Evolutionary conservation across 2,113 vertebrate species (phyloP).

Genomic region (Ivindomyrus marchei): DNA sequence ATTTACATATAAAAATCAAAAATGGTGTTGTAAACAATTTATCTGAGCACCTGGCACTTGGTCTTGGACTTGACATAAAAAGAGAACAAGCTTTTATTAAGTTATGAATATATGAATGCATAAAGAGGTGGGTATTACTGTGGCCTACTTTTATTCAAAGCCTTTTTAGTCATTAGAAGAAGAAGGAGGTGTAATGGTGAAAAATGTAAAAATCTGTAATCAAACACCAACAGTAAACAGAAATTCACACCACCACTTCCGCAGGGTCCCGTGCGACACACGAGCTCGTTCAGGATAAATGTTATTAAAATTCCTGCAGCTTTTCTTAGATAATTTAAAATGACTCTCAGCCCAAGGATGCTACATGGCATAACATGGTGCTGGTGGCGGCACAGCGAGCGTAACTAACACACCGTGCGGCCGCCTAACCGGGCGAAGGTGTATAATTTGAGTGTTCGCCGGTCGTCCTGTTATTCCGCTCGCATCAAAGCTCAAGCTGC

Average conservation of each 20-base stretch:
- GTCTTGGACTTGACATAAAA: background rate
- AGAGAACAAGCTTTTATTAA: slow-evolving; percentile 5
- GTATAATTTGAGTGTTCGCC: background rate
- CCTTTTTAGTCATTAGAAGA: background rate
- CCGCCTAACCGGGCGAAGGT: background rate
- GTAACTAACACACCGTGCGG: background rate
- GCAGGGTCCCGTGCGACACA: background rate
- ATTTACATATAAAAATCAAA: slow-evolving; percentile 4
- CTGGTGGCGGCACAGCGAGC: background rate
- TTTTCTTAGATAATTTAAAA: background rate
- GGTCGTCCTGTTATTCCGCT: background rate
- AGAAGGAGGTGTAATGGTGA: background rate
- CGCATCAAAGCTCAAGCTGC: background rate
- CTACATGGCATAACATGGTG: background rate
- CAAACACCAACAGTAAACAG: background rate
- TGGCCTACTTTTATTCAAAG: background rate
- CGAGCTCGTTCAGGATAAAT: background rate
- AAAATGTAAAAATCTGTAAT: background rate
- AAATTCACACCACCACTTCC: background rate
- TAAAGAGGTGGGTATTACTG: background rate
- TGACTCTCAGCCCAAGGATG: background rate
- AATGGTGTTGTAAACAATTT: background rate
- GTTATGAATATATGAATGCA: background rate
- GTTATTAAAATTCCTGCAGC: background rate
- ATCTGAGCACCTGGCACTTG: background rate